phyloP scores from a whole-genome alignment of 37 sponge, comb jelly and placozoan species.

The Tethya wilhelma region DNA sequence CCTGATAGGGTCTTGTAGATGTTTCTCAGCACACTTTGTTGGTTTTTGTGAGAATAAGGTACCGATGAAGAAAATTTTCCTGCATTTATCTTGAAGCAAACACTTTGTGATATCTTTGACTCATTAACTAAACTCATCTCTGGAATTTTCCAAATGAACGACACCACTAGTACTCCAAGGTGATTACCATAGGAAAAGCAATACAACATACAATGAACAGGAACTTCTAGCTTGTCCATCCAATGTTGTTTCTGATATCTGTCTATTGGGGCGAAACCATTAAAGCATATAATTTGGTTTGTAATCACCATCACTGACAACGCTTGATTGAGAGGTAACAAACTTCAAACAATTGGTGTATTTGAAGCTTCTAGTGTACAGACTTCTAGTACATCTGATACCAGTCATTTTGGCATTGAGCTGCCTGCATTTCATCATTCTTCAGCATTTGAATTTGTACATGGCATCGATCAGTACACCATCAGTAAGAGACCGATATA shows the following conservation, averaged over 20 bases:
- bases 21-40: conserved; percentile 10
- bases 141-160: conserved; percentile 12
- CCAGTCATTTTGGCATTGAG: neutral
- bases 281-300: neutral
- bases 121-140: conserved; percentile 5
- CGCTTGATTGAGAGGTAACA: neutral
- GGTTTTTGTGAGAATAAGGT: neutral
- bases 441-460: neutral
- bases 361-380: neutral
- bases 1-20: neutral
- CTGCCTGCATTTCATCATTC: neutral
- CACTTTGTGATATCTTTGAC: neutral
- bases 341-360: neutral
- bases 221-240: neutral
- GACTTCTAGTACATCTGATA: neutral
- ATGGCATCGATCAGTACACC: too few relatives aligned
- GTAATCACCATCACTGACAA: neutral
- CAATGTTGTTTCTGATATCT: neutral
- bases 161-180: neutral
- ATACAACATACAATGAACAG: neutral
- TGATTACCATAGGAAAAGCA: conserved; percentile 8
- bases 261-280: neutral
- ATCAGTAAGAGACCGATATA: neutral
- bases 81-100: conserved; percentile 8
- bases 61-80: conserved; percentile 13